Evolutionary conservation across 2,888 invertebrate genomes (phyloP), one percentile per base, ranked within the genome.

Genomic region (Melieria picta): DNA sequence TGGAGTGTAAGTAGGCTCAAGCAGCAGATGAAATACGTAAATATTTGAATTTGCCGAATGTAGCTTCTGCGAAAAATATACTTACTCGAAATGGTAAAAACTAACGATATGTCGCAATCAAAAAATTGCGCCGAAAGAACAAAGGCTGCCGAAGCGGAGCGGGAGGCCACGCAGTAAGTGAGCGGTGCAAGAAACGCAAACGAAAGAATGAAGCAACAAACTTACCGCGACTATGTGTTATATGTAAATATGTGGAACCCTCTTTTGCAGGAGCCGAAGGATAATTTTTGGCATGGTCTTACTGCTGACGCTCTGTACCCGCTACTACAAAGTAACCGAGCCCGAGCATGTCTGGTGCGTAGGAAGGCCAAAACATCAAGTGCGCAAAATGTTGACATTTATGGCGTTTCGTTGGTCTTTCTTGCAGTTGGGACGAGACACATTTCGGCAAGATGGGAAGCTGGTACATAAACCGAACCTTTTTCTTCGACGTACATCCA

Each of bases 361-460:
- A 48, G 6, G 13, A 48, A 45, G 30, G 9, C 4, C 4, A 62
- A 11, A 52, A 10, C 30, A 30, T 7, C n/a, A 30, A 58, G 5
- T 71, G n/a, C 4, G 43, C 43, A 13, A 4, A 42, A 47, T n/a
- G 16, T 7, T 9, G 46, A n/a, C 6, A 43, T 58, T 58, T 9
- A 60, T 30, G 3, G 30, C 30, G 30, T 11, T 5, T 7, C 11
- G 55, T 46, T 68, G 48, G 79, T 89, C 89, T 80, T 66, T 4
- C 30, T 58, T 57, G 4, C 30, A 95, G 95, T 84, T 97, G 97
- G 97, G 98, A 98, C 89, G 98, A 98, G 89, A 98, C 98, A 46
- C 98, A 98, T 89, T 98, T 98, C 90, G 98, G 98, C 0, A 98
- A 98, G 90, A 98, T 98, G 97, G 97, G 95, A 1, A 97, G 96